Base-by-base conservation (phyloP, 1,140 invertebrate species). In the Bombus impatiens region DNA sequence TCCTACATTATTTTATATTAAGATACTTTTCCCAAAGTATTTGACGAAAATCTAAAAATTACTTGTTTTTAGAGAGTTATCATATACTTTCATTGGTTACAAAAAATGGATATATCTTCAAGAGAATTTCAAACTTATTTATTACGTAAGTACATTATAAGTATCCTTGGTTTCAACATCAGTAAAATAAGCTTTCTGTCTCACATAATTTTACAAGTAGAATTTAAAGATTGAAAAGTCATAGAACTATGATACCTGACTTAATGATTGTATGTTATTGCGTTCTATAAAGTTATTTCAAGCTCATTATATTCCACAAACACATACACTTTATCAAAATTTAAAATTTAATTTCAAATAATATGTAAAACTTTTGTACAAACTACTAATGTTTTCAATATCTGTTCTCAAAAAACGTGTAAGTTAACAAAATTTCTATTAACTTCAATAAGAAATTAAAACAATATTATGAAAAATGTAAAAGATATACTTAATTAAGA, bases 81-180 rank as follows among this genome's bases (percentile, higher is more conserved):
- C 42, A 44, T 44, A 44, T 44, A 44, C 53, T 25, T 37, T 37
- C 2, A 37, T 77, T 77, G 40, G 25, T 57, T 59, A n/a, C 13
- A 37, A 77, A 35, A 59, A 77, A 37, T 59, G 13, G 28, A 77
- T 77, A 57, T 47, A 40, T n/a, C 18, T 37, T 32, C 35, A 59
- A 77, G 9, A 13, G 9, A 13, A 77, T 77, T 57, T 77, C 35
- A 77, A 57, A 35, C 22, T 53, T 76, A 76, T 42, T 76, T 42
- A 25, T 76, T 53, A 44, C 42, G 13, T 44, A 44, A 76, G 18
- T 44, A 76, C 12, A 22, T 6, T 67, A 53, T 35, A 76, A 37
- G 53, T 37, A n/a, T 53, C 22, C 74, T 32, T 53, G n/a, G 22
- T 75, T 75, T 53, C 74, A 75, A 53, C 12, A 25, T 53, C 3